A percentile compares a stretch with the other conserved stretches of the same genome.
Evolutionary conservation across 2,797 vertebrate species (phyloP).

Genomic region (Phoebastria nigripes): DNA sequence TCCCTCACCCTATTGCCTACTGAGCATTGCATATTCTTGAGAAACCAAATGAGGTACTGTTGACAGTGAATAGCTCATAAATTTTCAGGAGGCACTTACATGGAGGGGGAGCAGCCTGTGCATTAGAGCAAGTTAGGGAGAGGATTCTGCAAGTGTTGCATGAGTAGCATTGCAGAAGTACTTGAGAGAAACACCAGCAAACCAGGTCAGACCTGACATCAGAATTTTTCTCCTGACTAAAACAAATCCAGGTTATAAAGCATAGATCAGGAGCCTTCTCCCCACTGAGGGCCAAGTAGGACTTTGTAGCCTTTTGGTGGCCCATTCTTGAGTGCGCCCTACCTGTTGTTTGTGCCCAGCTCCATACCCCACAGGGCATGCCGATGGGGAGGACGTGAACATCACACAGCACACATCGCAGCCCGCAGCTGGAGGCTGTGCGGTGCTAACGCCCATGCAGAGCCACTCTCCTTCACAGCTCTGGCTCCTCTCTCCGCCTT

Average conservation of each 20-base stretch:
- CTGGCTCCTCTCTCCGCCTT: not conserved
- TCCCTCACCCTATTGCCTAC: not conserved
- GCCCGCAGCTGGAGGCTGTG: not conserved
- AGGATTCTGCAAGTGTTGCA: not conserved
- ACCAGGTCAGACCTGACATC: not conserved
- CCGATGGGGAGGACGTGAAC: fast-evolving
- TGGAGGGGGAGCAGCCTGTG: not conserved
- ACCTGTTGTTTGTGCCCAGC: not conserved
- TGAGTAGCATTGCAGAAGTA: not conserved
- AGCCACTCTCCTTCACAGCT: not conserved
- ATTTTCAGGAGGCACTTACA: slow-evolving; percentile 36
- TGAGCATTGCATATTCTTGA: not conserved
- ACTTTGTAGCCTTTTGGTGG: not conserved
- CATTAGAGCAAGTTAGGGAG: slow-evolving; percentile 34
- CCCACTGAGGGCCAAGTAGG: not conserved
- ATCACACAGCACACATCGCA: not conserved
- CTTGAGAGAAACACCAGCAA: not conserved
- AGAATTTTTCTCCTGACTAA: not conserved
- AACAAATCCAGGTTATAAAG: not conserved
- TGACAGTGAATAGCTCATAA: slow-evolving; percentile 30
- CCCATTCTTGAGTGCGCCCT: fast-evolving
- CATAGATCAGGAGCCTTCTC: not conserved
- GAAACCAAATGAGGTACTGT: not conserved
- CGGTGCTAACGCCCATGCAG: not conserved
- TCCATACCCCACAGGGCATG: fast-evolving